phyloP scores from a whole-genome alignment of 2,888 invertebrate species.

The Zootermopsis nevadensis region DNA sequence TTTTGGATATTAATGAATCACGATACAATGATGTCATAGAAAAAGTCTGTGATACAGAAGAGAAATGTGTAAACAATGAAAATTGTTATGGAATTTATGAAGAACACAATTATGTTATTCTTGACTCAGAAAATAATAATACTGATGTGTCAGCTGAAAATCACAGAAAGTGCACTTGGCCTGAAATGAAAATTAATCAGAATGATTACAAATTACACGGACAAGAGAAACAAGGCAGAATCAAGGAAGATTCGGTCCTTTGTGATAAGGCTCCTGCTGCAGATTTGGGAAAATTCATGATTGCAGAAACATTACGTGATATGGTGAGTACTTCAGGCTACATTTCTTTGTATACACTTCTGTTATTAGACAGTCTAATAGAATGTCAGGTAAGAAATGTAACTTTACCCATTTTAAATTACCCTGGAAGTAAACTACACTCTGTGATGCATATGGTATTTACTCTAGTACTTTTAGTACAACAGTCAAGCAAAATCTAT shows the following conservation, averaged over 20 bases:
- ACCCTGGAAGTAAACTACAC: too few relatives aligned
- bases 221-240: not conserved
- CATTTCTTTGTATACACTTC: too few relatives aligned
- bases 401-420: too few relatives aligned
- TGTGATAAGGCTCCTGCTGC: not conserved
- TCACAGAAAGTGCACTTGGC: not conserved
- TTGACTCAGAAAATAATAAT: not conserved
- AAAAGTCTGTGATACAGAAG: not conserved
- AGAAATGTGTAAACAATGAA: not conserved
- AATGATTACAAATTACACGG: not conserved
- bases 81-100: conserved; percentile 32
- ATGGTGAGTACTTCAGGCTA: conserved; percentile 42
- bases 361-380: too few relatives aligned
- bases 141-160: not conserved
- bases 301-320: conserved; percentile 48
- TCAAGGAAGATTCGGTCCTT: not conserved
- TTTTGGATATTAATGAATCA: not conserved
- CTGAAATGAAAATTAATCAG: not conserved
- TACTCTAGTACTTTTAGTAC: too few relatives aligned
- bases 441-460: too few relatives aligned
- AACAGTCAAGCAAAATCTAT: too few relatives aligned
- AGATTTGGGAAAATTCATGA: conserved; percentile 47
- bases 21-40: not conserved
- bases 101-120: conserved; percentile 49
- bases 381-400: too few relatives aligned